Evolutionary conservation across 2,113 vertebrate genomes (phyloP).

Genomic region (Entelurus aequoreus): DNA sequence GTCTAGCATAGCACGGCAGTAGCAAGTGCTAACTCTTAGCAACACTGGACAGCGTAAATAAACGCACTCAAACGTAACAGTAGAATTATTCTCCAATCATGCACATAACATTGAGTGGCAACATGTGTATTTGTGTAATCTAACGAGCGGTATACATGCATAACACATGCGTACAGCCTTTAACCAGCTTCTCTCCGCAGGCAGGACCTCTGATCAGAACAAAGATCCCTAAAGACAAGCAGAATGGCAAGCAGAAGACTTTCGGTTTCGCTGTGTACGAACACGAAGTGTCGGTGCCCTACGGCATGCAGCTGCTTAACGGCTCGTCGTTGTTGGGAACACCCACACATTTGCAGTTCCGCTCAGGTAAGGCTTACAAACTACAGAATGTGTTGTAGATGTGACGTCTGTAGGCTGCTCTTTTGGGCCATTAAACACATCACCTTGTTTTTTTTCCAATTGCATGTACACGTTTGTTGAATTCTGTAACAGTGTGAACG

Average conservation of each 20-base stretch:
- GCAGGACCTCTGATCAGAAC: conserved; percentile 89
- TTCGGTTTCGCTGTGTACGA: conserved; percentile 97
- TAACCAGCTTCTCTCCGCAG: conserved; percentile 58
- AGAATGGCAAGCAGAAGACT: conserved; percentile 85
- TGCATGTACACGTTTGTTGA: too few relatives aligned
- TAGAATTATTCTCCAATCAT: neutral
- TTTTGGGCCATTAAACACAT: too few relatives aligned
- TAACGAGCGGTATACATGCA: neutral
- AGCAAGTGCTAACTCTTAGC: conserved; percentile 15
- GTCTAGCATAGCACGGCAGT: neutral
- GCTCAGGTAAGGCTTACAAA: conserved; percentile 85
- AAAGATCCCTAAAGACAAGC: conserved; percentile 89
- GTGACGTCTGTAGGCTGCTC: too few relatives aligned
- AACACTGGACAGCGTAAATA: neutral
- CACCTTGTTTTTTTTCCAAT: too few relatives aligned
- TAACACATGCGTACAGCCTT: neutral
- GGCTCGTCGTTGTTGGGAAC: conserved; percentile 83
- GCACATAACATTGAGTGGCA: too few relatives aligned
- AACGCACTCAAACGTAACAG: neutral
- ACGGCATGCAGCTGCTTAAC: conserved; percentile 84
- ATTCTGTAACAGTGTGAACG: too few relatives aligned
- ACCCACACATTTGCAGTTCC: conserved; percentile 86
- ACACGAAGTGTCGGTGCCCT: conserved; percentile 89
- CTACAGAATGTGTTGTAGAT: neutral
- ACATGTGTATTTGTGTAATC: too few relatives aligned